Conservation (phyloP, 1,140 invertebrate genomes). For the Wiebesia pumilae region DNA sequence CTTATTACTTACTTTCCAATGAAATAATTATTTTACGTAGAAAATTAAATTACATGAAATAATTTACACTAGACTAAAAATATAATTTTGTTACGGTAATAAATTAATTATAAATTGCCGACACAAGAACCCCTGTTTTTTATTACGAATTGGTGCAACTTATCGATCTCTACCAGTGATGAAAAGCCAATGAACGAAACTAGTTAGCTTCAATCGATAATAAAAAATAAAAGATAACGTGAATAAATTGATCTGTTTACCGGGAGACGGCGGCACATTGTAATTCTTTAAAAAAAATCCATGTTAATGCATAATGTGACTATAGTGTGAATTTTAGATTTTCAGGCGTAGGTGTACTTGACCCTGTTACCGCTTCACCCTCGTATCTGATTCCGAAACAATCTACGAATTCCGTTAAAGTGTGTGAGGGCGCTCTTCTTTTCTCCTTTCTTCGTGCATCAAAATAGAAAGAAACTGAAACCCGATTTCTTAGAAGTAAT, state of each 20-base stretch:
- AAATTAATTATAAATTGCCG: no score
- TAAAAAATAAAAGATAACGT: no score
- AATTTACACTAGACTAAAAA: no score
- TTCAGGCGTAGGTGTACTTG: background rate
- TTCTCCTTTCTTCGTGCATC: background rate
- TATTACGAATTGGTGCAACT: background rate
- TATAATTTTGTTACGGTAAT: no score
- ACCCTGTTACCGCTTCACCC: background rate
- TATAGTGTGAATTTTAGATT: background rate
- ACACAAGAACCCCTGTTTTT: background rate
- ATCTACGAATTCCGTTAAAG: conserved; percentile 20
- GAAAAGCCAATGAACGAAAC: no score
- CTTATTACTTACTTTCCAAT: no score
- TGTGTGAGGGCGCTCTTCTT: background rate
- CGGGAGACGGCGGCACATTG: background rate
- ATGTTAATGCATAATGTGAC: background rate
- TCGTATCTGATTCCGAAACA: background rate
- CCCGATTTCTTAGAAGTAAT: background rate
- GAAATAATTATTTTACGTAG: no score
- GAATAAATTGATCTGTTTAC: background rate
- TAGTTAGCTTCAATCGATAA: background rate
- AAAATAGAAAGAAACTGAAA: background rate
- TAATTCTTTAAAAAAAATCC: background rate
- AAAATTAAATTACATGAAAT: no score
- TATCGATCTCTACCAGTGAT: no score